phyloP scores from a whole-genome alignment of 2,113 vertebrate genomes.

The Sylvilagus bachmani region DNA sequence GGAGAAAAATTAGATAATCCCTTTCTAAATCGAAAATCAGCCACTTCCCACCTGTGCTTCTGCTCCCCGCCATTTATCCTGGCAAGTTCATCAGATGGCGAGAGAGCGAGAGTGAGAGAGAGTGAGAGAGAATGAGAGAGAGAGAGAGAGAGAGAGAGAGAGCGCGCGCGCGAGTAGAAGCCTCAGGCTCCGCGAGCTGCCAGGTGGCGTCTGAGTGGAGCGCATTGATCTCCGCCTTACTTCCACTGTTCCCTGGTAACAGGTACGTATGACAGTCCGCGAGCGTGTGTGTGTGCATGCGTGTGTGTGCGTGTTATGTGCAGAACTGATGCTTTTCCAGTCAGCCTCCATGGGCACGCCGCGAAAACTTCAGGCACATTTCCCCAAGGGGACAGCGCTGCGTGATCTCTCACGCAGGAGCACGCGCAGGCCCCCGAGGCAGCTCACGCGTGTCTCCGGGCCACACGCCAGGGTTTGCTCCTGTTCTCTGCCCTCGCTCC shows the following conservation, averaged over 20 bases:
- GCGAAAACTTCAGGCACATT: background rate
- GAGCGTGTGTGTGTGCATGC: no score
- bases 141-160: background rate
- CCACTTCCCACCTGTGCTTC: background rate
- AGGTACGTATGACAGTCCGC: no score
- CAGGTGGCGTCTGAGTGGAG: background rate
- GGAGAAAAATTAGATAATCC: constrained; percentile 47
- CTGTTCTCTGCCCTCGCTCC: background rate
- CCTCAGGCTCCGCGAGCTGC: background rate
- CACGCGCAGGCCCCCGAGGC: background rate
- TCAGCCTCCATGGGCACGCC: background rate
- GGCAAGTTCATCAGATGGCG: background rate
- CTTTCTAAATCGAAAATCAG: background rate
- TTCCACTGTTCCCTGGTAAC: background rate
- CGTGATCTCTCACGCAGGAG: background rate
- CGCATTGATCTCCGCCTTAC: background rate
- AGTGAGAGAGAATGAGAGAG: background rate
- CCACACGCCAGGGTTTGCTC: background rate
- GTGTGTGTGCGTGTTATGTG: no score
- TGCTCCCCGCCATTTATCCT: background rate
- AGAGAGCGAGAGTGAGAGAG: background rate
- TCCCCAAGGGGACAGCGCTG: constrained; percentile 12
- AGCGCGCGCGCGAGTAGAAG: background rate
- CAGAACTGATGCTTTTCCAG: background rate
- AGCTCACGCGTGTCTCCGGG: background rate